A percentile compares a stretch with the other conserved stretches of the same genome.
phyloP scores from a whole-genome alignment of 2,888 invertebrate genomes.

The Ypsolopha scabrella region DNA sequence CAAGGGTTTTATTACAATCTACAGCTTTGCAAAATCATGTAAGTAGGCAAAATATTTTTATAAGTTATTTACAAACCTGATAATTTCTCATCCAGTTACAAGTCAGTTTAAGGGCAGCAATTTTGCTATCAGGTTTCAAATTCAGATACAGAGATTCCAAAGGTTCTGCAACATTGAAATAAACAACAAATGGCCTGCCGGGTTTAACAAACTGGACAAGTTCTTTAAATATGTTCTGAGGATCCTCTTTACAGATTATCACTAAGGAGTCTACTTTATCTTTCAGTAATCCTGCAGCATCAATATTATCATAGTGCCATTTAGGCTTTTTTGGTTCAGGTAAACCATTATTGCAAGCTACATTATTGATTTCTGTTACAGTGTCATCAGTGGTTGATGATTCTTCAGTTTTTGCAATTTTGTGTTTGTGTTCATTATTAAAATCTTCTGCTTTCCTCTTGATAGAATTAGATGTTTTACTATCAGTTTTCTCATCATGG shows the following conservation, averaged over 20 bases:
- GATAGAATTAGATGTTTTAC: constrained; percentile 5
- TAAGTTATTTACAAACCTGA: constrained; percentile 74
- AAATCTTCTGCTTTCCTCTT: constrained; percentile 15
- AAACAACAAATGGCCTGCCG: constrained; percentile 89
- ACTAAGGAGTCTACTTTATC: constrained; percentile 80
- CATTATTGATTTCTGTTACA: not conserved
- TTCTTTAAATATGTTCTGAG: constrained; percentile 80
- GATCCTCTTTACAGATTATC: constrained; percentile 88
- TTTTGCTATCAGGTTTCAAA: constrained; percentile 78
- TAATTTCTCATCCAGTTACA: constrained; percentile 92
- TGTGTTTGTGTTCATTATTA: constrained; percentile 14
- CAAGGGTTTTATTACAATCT: constrained; percentile 1
- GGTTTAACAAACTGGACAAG: constrained; percentile 82
- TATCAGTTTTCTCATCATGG: constrained; percentile 16
- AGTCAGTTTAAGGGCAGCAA: constrained; percentile 82
- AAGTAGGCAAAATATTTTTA: not conserved
- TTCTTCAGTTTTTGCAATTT: constrained; percentile 7
- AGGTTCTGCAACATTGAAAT: constrained; percentile 83
- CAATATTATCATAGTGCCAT: constrained; percentile 78
- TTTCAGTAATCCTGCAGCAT: constrained; percentile 72
- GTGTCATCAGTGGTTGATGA: not conserved
- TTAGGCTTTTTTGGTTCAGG: constrained; percentile 64
- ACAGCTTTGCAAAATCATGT: not conserved
- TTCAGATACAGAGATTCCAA: constrained; percentile 85
- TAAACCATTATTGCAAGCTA: not conserved